Evolutionary conservation across 2,888 invertebrate species (phyloP), one percentile per base, ranked within the genome.

Genomic region (Ypsolopha scabrella): DNA sequence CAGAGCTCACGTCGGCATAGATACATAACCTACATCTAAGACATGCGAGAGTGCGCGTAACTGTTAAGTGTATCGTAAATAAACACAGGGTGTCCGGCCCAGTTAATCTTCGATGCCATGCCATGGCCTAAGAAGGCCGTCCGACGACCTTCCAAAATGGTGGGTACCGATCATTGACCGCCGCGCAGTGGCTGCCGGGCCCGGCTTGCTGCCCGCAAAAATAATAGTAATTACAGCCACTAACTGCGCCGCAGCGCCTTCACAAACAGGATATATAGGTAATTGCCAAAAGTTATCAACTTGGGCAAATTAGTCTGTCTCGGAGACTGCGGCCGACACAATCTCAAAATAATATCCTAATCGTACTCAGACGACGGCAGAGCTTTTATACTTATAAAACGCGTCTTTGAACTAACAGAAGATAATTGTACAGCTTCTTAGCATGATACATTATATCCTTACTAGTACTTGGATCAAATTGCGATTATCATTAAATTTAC

Each of bases 11-110:
- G 72, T 72, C 75, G 83, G 68, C 83, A 76, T 73, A 80, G 79
- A 83, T 77, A 82, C 70, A 63, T 76, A 80, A 75, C 80, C 85
- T 75, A 81, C 81, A 77, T 82, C 63, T 65, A 65, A 64, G 55
- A 72, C 80, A 81, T 77, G 76, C 79, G 80, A 81, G 80, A 82
- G 78, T 70, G 72, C 70, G 75, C 67, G 74, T 81, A 81, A 81
- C 81, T 80, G 81, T 83, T 51, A 70, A 50, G 75, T 68, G 71
- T 72, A 75, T 77, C 67, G 76, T n/a, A 68, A 74, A 75, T 80
- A 81, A 81, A 77, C 73, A 78, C 73, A 77, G 79, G 79, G 78
- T 80, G 74, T 67, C 64, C 68, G 74, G 61, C 63, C 65, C 71
- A 70, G 65, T 65, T 65, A 49, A 41, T 49, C 39, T 41, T 41